phyloP scores from a whole-genome alignment of 2,113 vertebrate genomes.

The Syngnathus scovelli region DNA sequence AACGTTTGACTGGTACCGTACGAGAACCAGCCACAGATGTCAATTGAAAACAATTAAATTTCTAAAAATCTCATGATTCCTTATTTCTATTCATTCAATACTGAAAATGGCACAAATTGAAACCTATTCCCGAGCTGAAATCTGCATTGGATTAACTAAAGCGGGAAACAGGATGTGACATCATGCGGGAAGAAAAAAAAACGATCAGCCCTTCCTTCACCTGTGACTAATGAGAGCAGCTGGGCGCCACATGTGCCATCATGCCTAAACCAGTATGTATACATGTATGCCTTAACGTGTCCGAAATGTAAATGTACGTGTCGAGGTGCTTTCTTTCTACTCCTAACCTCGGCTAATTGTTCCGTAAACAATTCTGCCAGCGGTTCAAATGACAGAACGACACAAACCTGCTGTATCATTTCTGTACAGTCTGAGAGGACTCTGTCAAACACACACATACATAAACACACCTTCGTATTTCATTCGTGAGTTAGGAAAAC shows the following conservation, averaged over 20 bases:
- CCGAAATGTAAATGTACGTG: conserved; percentile 1
- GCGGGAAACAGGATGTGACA: conserved; percentile 34
- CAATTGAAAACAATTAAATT: conserved; percentile 5
- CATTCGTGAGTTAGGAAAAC: conserved; percentile 37
- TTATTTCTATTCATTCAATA: neutral
- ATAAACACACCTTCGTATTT: conserved; percentile 15
- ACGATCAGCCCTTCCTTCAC: conserved; percentile 24
- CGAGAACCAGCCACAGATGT: conserved; percentile 11
- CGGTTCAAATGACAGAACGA: conserved; percentile 29
- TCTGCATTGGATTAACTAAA: conserved; percentile 23
- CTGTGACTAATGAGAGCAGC: conserved; percentile 40
- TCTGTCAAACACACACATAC: conserved; percentile 19
- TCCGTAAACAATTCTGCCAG: conserved; percentile 37
- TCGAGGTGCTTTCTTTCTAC: conserved; percentile 13
- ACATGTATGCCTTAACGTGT: neutral
- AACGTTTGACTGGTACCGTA: neutral
- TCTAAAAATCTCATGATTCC: neutral
- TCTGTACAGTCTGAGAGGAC: conserved; percentile 9
- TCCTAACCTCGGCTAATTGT: conserved; percentile 5
- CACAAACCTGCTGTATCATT: conserved; percentile 35
- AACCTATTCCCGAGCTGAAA: conserved; percentile 7
- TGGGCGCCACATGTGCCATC: conserved; percentile 35
- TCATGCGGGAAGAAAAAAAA: conserved; percentile 21
- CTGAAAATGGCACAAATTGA: neutral
- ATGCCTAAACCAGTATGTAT: neutral